Conservation (phyloP, 2,888 invertebrate genomes). For the Oscheius sp. region DNA sequence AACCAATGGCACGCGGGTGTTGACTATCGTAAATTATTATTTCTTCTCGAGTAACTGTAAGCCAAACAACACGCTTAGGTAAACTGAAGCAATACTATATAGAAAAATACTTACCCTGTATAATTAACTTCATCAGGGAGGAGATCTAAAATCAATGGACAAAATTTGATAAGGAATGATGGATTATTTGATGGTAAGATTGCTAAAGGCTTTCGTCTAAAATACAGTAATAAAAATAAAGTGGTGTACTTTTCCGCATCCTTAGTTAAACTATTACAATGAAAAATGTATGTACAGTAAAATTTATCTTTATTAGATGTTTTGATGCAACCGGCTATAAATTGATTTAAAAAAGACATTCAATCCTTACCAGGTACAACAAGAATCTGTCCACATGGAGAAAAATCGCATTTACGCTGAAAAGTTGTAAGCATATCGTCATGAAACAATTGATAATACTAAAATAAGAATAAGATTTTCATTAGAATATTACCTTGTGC, state of each 20-base stretch:
- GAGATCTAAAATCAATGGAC: slow-evolving; percentile 80
- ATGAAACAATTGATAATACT: slow-evolving; percentile 78
- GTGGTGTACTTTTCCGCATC: not conserved
- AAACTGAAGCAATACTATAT: slow-evolving; percentile 71
- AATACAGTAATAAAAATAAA: slow-evolving; percentile 71
- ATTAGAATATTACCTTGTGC: slow-evolving; percentile 16
- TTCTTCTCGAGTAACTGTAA: slow-evolving; percentile 84
- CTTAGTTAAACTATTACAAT: slow-evolving; percentile 71
- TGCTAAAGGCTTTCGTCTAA: slow-evolving; percentile 7
- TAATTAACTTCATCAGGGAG: slow-evolving; percentile 63
- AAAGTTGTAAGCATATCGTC: slow-evolving; percentile 94
- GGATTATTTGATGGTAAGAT: slow-evolving; percentile 73
- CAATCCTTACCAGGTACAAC: slow-evolving; percentile 81
- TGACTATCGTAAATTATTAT: slow-evolving; percentile 89
- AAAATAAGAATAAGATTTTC: slow-evolving; percentile 9
- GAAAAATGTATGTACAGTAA: slow-evolving; percentile 77
- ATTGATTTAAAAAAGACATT: not conserved
- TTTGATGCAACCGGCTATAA: slow-evolving; percentile 55
- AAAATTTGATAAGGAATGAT: slow-evolving; percentile 85
- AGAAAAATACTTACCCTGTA: slow-evolving; percentile 6
- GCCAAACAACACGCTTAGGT: slow-evolving; percentile 86
- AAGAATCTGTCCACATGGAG: slow-evolving; percentile 88
- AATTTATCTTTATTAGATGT: slow-evolving; percentile 70
- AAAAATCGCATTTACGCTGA: slow-evolving; percentile 87
- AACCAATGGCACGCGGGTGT: slow-evolving; percentile 81